Percentiles rank a stretch among this genome's conserved stretches.
phyloP scores from a whole-genome alignment of 1,140 invertebrate species.

The Pomacea maculata region DNA sequence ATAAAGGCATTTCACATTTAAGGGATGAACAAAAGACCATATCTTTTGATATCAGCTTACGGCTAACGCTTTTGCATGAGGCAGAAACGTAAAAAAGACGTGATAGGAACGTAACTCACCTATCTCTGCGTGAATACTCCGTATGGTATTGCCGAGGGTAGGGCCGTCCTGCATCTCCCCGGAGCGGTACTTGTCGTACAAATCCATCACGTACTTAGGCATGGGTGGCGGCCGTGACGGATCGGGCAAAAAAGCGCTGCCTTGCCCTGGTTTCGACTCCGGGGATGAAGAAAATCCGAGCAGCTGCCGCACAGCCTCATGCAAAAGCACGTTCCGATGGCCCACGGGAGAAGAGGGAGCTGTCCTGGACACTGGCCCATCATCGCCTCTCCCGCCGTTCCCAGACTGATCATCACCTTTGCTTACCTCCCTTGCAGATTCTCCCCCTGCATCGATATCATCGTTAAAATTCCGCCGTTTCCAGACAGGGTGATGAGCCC shows the following conservation, averaged over 20 bases:
- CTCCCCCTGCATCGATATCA: background rate
- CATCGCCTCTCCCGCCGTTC: background rate
- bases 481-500: background rate
- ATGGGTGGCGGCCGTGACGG: conserved; percentile 33
- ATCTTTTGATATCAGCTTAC: no score
- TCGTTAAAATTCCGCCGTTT: background rate
- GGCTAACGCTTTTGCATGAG: no score
- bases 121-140: conserved; percentile 51
- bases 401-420: background rate
- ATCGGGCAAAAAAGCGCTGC: conserved; percentile 25
- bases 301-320: conserved; percentile 43
- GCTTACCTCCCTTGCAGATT: background rate
- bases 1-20: no score
- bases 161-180: conserved; percentile 36
- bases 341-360: background rate
- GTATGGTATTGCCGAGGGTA: conserved; percentile 47
- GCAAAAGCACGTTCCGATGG: conserved; percentile 34
- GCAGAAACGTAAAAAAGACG: no score
- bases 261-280: background rate
- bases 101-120: conserved; percentile 33
- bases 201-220: conserved; percentile 52
- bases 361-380: background rate
- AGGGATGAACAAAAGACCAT: no score
- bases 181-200: conserved; percentile 51
- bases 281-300: conserved; percentile 41